Evolutionary conservation across 2,113 vertebrate species (phyloP).

Genomic region (Eulemur rufifrons): DNA sequence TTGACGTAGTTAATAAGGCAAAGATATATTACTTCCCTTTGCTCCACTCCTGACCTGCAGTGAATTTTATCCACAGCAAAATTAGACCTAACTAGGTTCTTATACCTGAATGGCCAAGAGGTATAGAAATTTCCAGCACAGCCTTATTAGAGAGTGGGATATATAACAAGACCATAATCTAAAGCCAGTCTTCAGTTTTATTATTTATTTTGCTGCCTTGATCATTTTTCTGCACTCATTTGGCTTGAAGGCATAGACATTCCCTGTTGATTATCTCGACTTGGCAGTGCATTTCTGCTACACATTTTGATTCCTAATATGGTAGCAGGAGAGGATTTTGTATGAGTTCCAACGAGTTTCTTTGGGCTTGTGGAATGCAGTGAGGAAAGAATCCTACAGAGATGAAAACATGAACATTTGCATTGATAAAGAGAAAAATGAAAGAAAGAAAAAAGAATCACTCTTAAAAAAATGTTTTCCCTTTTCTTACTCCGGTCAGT

Average conservation of each 20-base stretch:
- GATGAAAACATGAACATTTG: constrained; percentile 78
- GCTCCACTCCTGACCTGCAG: constrained; percentile 1
- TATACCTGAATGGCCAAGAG: constrained; percentile 49
- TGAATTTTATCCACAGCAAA: constrained; percentile 58
- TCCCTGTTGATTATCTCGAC: constrained; percentile 83
- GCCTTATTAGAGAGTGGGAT: constrained; percentile 57
- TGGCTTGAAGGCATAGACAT: constrained; percentile 82
- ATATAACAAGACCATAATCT: constrained; percentile 58
- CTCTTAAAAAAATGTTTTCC: constrained; percentile 1
- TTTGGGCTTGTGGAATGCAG: constrained; percentile 84
- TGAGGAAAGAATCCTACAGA: constrained; percentile 76
- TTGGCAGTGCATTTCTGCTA: constrained; percentile 76
- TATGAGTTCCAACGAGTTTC: constrained; percentile 80
- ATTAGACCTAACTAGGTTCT: constrained; percentile 30
- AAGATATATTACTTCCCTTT: constrained; percentile 20
- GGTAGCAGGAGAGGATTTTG: constrained; percentile 81
- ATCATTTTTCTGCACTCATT: constrained; percentile 81
- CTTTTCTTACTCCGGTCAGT: constrained; percentile 48
- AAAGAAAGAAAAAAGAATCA: constrained; percentile 51
- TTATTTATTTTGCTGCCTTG: constrained; percentile 83
- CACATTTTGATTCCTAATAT: constrained; percentile 87
- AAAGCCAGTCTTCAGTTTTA: constrained; percentile 66
- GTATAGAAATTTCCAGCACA: constrained; percentile 61
- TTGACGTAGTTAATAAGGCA: constrained; percentile 49
- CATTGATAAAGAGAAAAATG: constrained; percentile 71